Conservation (phyloP, 2,888 invertebrate species). For the Hybos culiciformis region DNA sequence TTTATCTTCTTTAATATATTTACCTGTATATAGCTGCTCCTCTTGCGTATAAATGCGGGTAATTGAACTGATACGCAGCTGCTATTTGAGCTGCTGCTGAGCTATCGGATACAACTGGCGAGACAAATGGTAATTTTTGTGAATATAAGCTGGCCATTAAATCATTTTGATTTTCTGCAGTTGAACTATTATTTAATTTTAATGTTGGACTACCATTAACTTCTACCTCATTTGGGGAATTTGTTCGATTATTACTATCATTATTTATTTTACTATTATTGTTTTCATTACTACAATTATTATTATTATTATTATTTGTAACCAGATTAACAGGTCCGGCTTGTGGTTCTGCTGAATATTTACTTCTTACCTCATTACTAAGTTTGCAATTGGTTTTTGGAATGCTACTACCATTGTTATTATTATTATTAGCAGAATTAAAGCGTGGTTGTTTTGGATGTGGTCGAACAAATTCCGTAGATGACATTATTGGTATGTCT, state of each 20-base stretch:
- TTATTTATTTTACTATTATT: constrained; percentile 3
- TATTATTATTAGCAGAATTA: constrained; percentile 13
- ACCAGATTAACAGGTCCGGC: constrained; percentile 24
- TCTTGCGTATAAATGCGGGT: constrained; percentile 21
- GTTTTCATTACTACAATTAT: constrained; percentile 8
- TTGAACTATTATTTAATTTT: constrained; percentile 5
- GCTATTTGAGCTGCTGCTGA: constrained; percentile 19
- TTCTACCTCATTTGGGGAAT: neutral
- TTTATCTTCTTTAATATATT: constrained; percentile 8
- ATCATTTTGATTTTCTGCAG: constrained; percentile 7
- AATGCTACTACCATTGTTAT: constrained; percentile 11
- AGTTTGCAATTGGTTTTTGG: constrained; percentile 12
- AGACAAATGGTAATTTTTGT: constrained; percentile 17
- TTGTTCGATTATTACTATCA: neutral
- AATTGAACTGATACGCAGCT: constrained; percentile 21
- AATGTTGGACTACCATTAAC: neutral
- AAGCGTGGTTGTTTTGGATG: constrained; percentile 23
- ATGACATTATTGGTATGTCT: constrained; percentile 16
- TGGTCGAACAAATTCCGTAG: constrained; percentile 22
- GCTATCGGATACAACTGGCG: constrained; percentile 13
- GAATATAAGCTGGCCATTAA: constrained; percentile 15
- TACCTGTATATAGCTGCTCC: constrained; percentile 20
- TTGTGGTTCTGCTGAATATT: constrained; percentile 18
- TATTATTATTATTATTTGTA: constrained; percentile 17
- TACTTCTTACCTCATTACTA: constrained; percentile 10